Percentiles rank a stretch among this genome's conserved stretches.
These are phyloP conservation scores for Passer domesticus DNA, from an alignment of 2,113 vertebrate species.

Conservation along the genomic window DNA sequence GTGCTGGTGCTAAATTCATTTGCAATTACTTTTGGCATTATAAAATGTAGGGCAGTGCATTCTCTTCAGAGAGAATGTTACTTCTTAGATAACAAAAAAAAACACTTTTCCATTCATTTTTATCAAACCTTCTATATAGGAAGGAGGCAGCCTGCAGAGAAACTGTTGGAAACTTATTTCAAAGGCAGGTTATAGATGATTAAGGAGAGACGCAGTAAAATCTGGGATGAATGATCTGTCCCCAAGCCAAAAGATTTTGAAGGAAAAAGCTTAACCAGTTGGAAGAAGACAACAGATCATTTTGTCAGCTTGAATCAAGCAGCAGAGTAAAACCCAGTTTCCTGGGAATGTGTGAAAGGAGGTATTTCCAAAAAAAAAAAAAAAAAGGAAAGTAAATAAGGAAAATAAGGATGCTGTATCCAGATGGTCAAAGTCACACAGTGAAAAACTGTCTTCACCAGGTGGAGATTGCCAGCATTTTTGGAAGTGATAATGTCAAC, in stretches of 20 bases:
- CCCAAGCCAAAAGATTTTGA: background rate
- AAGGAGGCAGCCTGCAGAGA: background rate
- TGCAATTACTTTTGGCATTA: constrained; percentile 2
- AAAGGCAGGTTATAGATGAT: background rate
- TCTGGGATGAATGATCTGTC: background rate
- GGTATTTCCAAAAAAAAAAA: background rate
- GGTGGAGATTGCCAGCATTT: background rate
- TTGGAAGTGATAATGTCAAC: background rate
- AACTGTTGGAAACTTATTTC: background rate
- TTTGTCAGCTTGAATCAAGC: constrained; percentile 25
- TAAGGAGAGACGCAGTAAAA: background rate
- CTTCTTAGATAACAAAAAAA: background rate
- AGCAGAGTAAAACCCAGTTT: background rate
- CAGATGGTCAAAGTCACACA: constrained; percentile 30
- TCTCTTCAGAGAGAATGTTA: background rate
- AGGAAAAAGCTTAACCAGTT: background rate
- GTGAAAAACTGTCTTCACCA: background rate
- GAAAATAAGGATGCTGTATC: background rate
- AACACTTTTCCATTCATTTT: background rate
- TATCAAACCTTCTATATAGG: background rate
- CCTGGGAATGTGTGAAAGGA: background rate
- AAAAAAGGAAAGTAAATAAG: background rate
- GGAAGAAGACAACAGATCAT: background rate
- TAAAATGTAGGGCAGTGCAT: background rate
- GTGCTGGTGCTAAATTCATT: constrained; percentile 17